A percentile compares a stretch with the other conserved stretches of the same genome.
phyloP scores from a whole-genome alignment of 2,888 invertebrate genomes.

The Catotricha subobsoleta region DNA sequence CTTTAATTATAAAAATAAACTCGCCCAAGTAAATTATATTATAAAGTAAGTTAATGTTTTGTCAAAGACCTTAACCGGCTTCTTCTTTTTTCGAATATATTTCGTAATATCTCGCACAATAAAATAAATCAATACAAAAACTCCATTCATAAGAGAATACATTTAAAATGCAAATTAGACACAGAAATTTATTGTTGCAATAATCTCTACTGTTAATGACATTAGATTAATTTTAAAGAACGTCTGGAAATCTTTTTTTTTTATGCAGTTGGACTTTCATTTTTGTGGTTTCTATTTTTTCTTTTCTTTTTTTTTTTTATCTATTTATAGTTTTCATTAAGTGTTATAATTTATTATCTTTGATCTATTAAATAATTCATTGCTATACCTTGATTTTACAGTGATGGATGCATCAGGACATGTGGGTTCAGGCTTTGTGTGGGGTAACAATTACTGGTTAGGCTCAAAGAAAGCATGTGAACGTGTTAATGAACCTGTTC shows the following conservation, averaged over 20 bases:
- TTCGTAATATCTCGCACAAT: neutral
- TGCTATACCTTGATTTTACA: conserved; percentile 10
- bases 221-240: too few relatives aligned
- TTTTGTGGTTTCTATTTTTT: neutral
- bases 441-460: conserved; percentile 33
- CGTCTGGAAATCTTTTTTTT: too few relatives aligned
- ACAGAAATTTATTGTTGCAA: too few relatives aligned
- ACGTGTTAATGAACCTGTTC: conserved; percentile 9
- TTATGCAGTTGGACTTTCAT: too few relatives aligned
- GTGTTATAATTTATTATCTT: neutral
- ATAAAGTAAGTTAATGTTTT: neutral
- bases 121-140: neutral
- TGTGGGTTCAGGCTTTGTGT: conserved; percentile 28
- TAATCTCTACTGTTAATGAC: too few relatives aligned
- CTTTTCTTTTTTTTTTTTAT: neutral
- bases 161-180: too few relatives aligned
- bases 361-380: neutral
- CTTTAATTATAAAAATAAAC: neutral
- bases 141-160: conserved; percentile 6
- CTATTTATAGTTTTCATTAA: neutral
- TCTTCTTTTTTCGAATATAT: neutral
- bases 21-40: neutral
- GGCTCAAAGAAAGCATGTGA: conserved; percentile 27
- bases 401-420: conserved; percentile 31
- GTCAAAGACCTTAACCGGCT: conserved; percentile 5